A percentile compares a stretch with the other conserved stretches of the same genome.
phyloP scores from a whole-genome alignment of 2,797 vertebrate species.

The Nasua narica region DNA sequence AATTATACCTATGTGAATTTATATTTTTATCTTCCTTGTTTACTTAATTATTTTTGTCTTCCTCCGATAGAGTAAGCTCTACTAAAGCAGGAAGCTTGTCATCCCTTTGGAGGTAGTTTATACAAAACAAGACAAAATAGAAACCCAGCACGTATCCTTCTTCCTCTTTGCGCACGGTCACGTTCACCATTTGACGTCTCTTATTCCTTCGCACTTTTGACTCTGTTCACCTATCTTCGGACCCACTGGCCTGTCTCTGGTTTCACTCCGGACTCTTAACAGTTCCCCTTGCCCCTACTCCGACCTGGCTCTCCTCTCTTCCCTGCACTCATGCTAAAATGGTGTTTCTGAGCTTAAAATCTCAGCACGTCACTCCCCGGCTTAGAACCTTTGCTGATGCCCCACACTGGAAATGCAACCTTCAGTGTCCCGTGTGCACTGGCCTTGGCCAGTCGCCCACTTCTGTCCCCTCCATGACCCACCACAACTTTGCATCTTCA shows the following conservation, averaged over 20 bases:
- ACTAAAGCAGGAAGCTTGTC: not conserved
- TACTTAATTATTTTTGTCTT: not conserved
- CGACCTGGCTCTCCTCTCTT: not conserved
- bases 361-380: not conserved
- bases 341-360: not conserved
- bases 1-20: not conserved
- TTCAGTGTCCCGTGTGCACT: not conserved
- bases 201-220: not conserved
- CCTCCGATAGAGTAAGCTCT: not conserved
- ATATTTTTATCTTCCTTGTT: not conserved
- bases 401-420: not conserved
- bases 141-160: not conserved
- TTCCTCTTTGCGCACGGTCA: not conserved
- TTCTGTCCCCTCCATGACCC: not conserved
- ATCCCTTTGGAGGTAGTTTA: not conserved
- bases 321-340: not conserved
- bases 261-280: not conserved
- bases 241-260: rapidly evolving
- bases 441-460: not conserved
- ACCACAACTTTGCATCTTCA: not conserved
- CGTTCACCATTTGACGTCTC: not conserved
- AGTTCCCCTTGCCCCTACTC: not conserved
- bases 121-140: not conserved
- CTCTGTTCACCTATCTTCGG: not conserved
- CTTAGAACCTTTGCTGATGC: not conserved